Evolutionary conservation across 2,888 invertebrate genomes (phyloP), one percentile per base, ranked within the genome.

Genomic region (Nomada goodeniana): DNA sequence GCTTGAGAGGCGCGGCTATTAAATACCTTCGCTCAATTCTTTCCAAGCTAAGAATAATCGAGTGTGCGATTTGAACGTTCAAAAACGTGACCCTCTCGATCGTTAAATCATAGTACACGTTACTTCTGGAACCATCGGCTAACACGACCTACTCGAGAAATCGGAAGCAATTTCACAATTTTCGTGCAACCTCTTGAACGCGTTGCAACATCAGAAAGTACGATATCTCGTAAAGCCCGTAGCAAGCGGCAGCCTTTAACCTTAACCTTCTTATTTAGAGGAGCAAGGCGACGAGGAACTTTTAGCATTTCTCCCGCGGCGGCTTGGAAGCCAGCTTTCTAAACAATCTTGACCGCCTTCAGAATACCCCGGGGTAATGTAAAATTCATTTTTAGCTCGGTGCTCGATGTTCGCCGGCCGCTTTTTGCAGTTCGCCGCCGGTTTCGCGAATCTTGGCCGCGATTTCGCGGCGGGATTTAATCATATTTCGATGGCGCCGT

Each of bases 301-400:
- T 78, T 80, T 29, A 67, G 50, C 65, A 50, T 78, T 78, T 80
- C 80, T 26, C 79, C 79, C 59, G 57, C 44, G 50, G 57, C 63
- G 13, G 13, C 18, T 18, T 63, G 18, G 23, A 69, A 59, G 42
- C 50, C 80, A 65, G 60, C 80, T 80, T 80, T 80, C 80, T 78
- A 78, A 78, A 71, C 80, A 78, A 78, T 80, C 78, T 71, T 80
- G 79, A 13, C 78, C 80, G 78, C 80, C 65, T 80, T 79, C 63
- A 36, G 53, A 47, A 65, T 67, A 71, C 55, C 65, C 71, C n/a
- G 53, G 20, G 61, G 70, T 79, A 60, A 78, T 61, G 79, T 80
- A 78, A 80, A 80, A 78, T 78, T 78, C 60, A 78, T 78, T 80
- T 78, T 77, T 80, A 53, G 13, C 52, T 47, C 3, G 2, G 4